Conservation (phyloP, 2,797 vertebrate species). For the Morus bassanus region DNA sequence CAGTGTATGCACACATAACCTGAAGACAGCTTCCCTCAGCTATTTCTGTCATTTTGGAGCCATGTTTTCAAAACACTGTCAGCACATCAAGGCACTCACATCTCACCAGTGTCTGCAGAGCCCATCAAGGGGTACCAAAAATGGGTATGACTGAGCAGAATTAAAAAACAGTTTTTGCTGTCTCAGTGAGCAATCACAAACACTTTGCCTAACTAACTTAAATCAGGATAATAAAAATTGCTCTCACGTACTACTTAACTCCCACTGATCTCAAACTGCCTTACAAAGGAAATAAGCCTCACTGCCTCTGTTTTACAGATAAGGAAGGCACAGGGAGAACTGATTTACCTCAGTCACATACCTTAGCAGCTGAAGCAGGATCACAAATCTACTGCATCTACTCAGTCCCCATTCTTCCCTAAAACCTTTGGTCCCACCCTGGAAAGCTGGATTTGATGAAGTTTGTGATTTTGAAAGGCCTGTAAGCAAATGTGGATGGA, state of each 20-base stretch:
- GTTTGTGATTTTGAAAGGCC: not conserved
- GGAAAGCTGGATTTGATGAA: not conserved
- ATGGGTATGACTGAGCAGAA: not conserved
- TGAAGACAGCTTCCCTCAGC: not conserved
- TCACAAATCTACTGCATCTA: not conserved
- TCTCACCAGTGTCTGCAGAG: not conserved
- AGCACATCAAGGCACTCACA: not conserved
- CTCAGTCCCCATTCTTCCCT: not conserved
- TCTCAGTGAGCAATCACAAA: not conserved
- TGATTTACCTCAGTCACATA: not conserved
- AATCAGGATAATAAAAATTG: not conserved
- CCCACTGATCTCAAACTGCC: not conserved
- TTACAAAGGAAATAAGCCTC: not conserved
- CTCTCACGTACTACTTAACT: not conserved
- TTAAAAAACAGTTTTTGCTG: fast-evolving
- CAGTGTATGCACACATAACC: not conserved
- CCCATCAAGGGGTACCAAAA: not conserved
- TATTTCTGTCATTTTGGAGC: not conserved
- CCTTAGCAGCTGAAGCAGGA: not conserved
- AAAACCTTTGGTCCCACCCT: not conserved
- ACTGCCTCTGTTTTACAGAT: not conserved
- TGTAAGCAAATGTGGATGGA: not conserved
- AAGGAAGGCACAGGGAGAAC: not conserved
- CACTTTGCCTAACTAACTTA: not conserved
- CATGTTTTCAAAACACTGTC: not conserved